These are phyloP conservation scores for Callosobruchus maculatus DNA, from an alignment of 2,888 invertebrate genomes.

Conservation along the genomic window DNA sequence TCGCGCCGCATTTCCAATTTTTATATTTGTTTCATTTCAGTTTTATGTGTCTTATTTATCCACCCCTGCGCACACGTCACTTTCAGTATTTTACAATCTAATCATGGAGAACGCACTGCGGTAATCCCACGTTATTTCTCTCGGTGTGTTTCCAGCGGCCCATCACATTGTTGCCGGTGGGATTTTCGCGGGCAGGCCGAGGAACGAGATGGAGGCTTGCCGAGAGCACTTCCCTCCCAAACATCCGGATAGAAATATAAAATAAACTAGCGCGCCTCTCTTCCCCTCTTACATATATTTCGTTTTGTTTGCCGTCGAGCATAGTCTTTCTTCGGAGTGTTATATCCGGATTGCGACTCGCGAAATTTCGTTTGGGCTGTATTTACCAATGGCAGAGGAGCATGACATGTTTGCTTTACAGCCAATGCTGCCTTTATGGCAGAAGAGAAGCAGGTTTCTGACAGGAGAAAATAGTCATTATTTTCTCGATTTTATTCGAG, in stretches of 20 bases:
- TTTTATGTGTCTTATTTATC: constrained; percentile 53
- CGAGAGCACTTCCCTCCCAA: constrained; percentile 41
- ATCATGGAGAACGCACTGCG: constrained; percentile 54
- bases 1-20: constrained; percentile 42
- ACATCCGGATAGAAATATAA: constrained; percentile 50
- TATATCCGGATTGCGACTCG: constrained; percentile 39
- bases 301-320: constrained; percentile 44
- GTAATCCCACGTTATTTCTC: constrained; percentile 53
- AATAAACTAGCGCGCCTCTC: constrained; percentile 47
- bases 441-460: too few relatives aligned
- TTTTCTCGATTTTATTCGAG: too few relatives aligned
- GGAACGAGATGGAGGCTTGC: constrained; percentile 25
- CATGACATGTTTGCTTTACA: background rate
- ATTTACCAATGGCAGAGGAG: background rate
- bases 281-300: constrained; percentile 37
- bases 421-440: too few relatives aligned
- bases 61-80: constrained; percentile 52
- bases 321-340: constrained; percentile 43
- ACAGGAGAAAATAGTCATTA: too few relatives aligned
- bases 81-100: constrained; percentile 56
- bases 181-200: background rate
- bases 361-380: constrained; percentile 19
- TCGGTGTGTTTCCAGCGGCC: constrained; percentile 45
- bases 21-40: constrained; percentile 52
- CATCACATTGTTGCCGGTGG: constrained; percentile 20